phyloP scores from a whole-genome alignment of 2,797 vertebrate species.

The Lagodon rhomboides region DNA sequence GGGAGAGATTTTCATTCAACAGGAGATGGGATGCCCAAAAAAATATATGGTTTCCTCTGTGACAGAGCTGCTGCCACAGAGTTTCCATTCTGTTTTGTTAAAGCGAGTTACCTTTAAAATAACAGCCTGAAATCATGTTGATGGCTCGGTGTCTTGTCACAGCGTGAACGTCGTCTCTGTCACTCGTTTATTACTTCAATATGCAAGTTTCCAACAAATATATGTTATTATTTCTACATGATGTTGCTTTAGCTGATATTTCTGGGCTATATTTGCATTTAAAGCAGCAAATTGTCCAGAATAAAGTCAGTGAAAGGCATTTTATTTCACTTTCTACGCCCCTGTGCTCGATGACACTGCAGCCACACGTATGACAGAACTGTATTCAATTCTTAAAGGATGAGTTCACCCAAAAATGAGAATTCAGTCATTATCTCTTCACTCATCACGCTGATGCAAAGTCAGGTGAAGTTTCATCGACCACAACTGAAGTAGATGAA shows the following conservation, averaged over 20 bases:
- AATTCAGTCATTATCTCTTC: too few relatives aligned
- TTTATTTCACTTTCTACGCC: neutral
- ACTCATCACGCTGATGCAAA: too few relatives aligned
- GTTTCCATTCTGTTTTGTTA: neutral
- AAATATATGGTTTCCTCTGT: neutral
- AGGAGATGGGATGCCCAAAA: neutral
- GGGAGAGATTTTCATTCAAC: neutral
- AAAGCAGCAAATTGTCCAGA: conserved; percentile 3
- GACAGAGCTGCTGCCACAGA: neutral
- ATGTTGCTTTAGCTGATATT: neutral
- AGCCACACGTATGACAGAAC: neutral
- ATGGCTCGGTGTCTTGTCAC: too few relatives aligned
- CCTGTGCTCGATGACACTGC: neutral
- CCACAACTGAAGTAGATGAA: too few relatives aligned
- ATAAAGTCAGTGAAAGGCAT: neutral
- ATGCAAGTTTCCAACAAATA: too few relatives aligned
- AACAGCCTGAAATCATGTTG: too few relatives aligned
- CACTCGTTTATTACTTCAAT: too few relatives aligned
- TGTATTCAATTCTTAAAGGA: neutral
- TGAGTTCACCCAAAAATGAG: too few relatives aligned
- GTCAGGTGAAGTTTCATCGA: too few relatives aligned
- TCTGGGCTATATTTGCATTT: conserved; percentile 5
- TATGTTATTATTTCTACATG: too few relatives aligned
- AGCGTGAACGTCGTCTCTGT: too few relatives aligned
- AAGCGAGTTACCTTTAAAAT: too few relatives aligned